phyloP scores from a whole-genome alignment of 2,113 vertebrate genomes.

The Eptesicus fuscus region DNA sequence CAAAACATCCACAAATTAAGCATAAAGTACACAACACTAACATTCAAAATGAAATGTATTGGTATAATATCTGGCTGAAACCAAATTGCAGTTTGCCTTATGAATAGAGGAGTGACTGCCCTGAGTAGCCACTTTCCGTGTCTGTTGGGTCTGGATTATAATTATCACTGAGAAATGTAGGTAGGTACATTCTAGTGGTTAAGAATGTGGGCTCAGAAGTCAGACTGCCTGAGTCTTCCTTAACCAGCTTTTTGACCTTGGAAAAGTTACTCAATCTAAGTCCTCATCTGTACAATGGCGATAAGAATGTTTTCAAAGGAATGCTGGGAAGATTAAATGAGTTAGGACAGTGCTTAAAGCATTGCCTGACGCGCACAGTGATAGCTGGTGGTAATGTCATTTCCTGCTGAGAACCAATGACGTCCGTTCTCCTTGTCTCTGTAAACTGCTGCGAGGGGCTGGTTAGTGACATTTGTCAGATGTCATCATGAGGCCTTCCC shows the following conservation, averaged over 20 bases:
- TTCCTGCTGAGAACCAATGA: neutral
- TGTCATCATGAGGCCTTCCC: neutral
- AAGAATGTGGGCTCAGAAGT: neutral
- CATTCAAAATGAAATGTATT: slow-evolving; percentile 11
- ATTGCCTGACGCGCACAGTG: neutral
- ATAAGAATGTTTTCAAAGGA: neutral
- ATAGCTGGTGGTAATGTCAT: neutral
- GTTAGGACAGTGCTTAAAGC: neutral
- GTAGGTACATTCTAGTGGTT: neutral
- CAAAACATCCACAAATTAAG: neutral
- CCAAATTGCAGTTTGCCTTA: neutral
- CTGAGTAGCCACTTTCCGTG: neutral
- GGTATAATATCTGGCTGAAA: neutral
- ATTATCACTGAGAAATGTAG: neutral
- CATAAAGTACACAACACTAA: neutral
- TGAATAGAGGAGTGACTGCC: neutral
- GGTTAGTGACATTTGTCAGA: neutral
- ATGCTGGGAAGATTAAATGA: neutral
- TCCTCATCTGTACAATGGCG: neutral
- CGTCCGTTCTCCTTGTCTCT: neutral
- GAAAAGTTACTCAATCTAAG: neutral
- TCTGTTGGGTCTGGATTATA: neutral
- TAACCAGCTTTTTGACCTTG: neutral
- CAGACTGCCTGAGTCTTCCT: neutral
- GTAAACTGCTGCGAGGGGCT: neutral